A percentile compares a stretch with the other conserved stretches of the same genome.
Evolutionary conservation across 2,888 invertebrate genomes (phyloP).

Genomic region (Caenorhabditis doughertyi): DNA sequence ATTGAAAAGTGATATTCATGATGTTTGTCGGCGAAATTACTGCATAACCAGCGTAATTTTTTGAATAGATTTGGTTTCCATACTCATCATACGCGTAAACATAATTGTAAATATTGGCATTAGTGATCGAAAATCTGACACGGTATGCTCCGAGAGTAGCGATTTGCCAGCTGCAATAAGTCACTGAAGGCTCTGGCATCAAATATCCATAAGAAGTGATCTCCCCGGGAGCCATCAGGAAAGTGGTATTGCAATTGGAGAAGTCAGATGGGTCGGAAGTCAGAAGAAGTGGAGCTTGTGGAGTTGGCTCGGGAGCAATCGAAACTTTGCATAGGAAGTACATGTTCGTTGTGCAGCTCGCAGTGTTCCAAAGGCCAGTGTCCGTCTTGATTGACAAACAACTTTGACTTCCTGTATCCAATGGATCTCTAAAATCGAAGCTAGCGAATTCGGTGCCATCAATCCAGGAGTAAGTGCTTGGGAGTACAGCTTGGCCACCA

Average conservation of each 20-base stretch:
- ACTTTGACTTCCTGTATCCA: neutral
- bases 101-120: neutral
- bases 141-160: neutral
- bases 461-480: neutral
- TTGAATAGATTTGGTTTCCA: neutral
- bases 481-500: neutral
- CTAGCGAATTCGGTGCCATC: neutral
- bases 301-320: neutral
- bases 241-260: constrained; percentile 37
- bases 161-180: constrained; percentile 17
- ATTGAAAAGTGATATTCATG: neutral
- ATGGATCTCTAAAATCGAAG: constrained; percentile 8
- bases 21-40: neutral
- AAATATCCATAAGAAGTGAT: constrained; percentile 29
- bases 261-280: constrained; percentile 5
- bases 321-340: constrained; percentile 12
- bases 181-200: too few species aligned
- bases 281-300: neutral
- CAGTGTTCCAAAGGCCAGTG: neutral
- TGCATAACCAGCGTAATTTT: neutral
- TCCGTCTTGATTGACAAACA: neutral
- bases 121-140: constrained; percentile 3
- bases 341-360: neutral
- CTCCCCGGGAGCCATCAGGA: constrained; percentile 25
- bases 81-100: neutral